These are phyloP conservation scores for Melozone crissalis DNA, from an alignment of 2,113 vertebrate genomes.

Conservation along the genomic window DNA sequence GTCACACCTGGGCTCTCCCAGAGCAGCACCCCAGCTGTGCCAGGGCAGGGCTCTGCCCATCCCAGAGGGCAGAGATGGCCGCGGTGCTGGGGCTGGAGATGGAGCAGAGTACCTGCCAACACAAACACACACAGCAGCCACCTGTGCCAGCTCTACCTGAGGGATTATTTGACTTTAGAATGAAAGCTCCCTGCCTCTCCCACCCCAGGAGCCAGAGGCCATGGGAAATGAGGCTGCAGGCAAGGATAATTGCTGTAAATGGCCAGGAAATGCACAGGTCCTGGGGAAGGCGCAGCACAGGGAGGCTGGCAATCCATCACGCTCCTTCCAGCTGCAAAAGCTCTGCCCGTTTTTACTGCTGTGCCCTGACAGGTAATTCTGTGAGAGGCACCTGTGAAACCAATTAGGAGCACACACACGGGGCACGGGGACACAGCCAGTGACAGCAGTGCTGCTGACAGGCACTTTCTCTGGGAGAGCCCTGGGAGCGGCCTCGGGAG, in stretches of 20 bases:
- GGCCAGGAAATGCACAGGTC: not conserved
- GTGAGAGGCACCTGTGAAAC: not conserved
- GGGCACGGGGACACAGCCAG: not conserved
- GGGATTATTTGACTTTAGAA: not conserved
- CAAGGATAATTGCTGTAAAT: constrained; percentile 14
- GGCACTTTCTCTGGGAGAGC: not conserved
- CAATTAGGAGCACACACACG: not conserved
- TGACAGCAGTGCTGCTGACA: not conserved
- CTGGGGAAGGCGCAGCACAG: not conserved
- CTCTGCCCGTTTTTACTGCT: not conserved
- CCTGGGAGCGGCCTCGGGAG: not conserved
- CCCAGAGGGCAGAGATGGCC: rapidly evolving
- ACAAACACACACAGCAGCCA: not conserved
- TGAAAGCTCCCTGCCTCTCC: not conserved
- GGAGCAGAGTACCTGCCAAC: rapidly evolving
- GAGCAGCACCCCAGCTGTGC: rapidly evolving
- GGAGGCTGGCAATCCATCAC: not conserved
- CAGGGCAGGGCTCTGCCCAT: not conserved
- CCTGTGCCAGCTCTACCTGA: not conserved
- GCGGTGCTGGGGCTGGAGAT: rapidly evolving
- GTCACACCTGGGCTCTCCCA: rapidly evolving
- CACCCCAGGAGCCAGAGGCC: not conserved
- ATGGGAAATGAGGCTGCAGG: not conserved
- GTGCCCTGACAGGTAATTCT: not conserved
- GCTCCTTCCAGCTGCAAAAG: not conserved